Percentiles rank a stretch among this genome's conserved stretches.
phyloP scores from a whole-genome alignment of 2,113 vertebrate genomes.

The Climacteris rufus region DNA sequence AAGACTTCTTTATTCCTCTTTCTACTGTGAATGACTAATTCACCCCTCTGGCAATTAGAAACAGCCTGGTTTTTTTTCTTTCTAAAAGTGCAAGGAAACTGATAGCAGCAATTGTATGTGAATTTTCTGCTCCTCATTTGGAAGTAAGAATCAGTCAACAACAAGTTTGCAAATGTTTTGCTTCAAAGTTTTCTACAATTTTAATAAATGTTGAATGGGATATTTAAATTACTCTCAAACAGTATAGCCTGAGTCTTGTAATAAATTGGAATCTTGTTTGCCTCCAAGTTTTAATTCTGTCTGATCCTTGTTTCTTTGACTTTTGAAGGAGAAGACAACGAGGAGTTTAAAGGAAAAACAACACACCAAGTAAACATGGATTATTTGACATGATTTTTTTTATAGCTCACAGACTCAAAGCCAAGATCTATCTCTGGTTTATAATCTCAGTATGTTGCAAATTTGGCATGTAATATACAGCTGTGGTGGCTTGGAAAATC shows the following conservation, averaged over 20 bases:
- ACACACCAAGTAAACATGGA: neutral
- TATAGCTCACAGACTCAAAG: neutral
- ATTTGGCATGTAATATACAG: neutral
- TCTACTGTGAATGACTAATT: neutral
- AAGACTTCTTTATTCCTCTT: neutral
- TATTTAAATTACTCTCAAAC: constrained; percentile 12
- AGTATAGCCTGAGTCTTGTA: neutral
- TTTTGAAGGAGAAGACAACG: neutral
- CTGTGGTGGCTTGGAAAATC: neutral
- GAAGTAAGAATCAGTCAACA: neutral
- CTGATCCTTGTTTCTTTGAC: constrained; percentile 17
- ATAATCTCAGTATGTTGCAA: neutral
- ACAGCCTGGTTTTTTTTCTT: neutral
- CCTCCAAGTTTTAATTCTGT: constrained; percentile 2
- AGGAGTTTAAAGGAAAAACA: neutral
- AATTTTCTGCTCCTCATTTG: neutral
- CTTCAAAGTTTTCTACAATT: constrained; percentile 18
- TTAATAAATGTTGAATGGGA: neutral
- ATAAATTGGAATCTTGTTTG: constrained; percentile 16
- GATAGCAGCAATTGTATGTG: neutral
- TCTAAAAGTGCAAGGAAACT: neutral
- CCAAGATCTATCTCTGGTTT: neutral
- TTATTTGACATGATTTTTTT: neutral
- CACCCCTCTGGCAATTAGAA: neutral
- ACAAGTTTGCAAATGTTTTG: neutral